phyloP scores from a whole-genome alignment of 2,888 invertebrate species.

The Gasteruption jaculator region DNA sequence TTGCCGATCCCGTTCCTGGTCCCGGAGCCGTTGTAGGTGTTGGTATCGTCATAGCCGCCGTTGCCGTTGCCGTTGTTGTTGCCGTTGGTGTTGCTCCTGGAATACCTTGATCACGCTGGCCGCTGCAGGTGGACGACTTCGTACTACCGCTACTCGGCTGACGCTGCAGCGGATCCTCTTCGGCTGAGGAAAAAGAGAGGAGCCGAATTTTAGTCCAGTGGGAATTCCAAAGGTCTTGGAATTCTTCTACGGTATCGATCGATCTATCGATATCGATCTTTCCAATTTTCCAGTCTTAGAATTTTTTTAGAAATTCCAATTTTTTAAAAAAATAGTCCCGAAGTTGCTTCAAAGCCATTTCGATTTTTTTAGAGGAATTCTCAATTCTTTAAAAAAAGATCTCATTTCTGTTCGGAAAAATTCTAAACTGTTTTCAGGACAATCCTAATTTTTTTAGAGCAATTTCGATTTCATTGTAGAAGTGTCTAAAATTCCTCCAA shows the following conservation, averaged over 20 bases:
- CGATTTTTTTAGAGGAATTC: too few relatives aligned
- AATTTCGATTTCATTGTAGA: too few relatives aligned
- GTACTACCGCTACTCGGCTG: conserved; percentile 43
- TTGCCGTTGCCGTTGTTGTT: conserved; percentile 30
- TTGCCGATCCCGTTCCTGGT: conserved; percentile 32
- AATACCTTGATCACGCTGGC: conserved; percentile 48
- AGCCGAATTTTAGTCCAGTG: conserved; percentile 50
- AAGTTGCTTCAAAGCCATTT: too few relatives aligned
- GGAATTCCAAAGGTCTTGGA: too few relatives aligned
- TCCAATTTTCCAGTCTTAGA: conserved; percentile 41
- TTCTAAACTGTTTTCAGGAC: too few relatives aligned
- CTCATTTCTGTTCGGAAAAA: too few relatives aligned
- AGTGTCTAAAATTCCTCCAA: too few relatives aligned
- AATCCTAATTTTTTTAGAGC: too few relatives aligned
- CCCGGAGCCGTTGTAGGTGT: conserved; percentile 15
- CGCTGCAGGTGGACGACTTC: conserved; percentile 51
- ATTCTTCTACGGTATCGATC: too few relatives aligned
- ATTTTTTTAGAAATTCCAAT: conserved; percentile 29
- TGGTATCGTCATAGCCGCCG: conserved; percentile 13
- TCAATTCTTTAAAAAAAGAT: too few relatives aligned
- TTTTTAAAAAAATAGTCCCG: too few relatives aligned
- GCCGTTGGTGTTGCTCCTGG: conserved; percentile 41
- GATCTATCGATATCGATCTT: too few relatives aligned
- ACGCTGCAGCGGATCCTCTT: conserved; percentile 42
- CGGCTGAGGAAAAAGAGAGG: conserved; percentile 27